Conservation (phyloP, 1,140 invertebrate genomes). For the Trissolcus basalis region DNA sequence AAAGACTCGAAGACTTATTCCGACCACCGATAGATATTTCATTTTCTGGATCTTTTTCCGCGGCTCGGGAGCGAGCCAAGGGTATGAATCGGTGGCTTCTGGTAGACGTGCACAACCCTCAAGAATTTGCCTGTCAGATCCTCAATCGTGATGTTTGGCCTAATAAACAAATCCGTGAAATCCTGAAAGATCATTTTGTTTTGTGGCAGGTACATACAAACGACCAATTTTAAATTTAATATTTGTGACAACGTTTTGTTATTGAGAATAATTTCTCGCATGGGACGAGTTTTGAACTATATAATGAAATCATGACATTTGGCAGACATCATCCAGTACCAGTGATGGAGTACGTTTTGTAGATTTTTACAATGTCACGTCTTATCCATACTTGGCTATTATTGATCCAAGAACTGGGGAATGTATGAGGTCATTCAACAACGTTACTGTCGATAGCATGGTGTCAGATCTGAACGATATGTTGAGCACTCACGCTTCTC, state of each 20-base stretch:
- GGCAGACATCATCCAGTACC: constrained; percentile 83
- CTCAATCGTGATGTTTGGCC: constrained; percentile 89
- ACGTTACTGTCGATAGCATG: constrained; percentile 73
- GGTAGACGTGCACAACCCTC: constrained; percentile 86
- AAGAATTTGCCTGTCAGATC: constrained; percentile 85
- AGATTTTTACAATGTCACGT: constrained; percentile 82
- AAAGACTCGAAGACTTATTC: constrained; percentile 85
- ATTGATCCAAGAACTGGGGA: constrained; percentile 87
- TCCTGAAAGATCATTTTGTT: constrained; percentile 84
- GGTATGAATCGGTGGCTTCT: constrained; percentile 83
- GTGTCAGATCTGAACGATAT: constrained; percentile 72
- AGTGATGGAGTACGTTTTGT: constrained; percentile 82
- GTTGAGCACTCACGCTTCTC: constrained; percentile 71
- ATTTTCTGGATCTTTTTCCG: constrained; percentile 81
- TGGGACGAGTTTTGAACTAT: too few relatives aligned
- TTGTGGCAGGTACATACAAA: constrained; percentile 92
- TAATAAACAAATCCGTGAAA: constrained; percentile 79
- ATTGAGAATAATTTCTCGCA: too few relatives aligned
- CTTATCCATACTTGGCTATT: constrained; percentile 85
- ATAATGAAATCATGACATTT: too few relatives aligned
- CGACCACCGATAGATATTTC: constrained; percentile 85
- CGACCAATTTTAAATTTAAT: too few relatives aligned
- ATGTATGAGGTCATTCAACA: constrained; percentile 78
- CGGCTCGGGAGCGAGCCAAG: constrained; percentile 80
- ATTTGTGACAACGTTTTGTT: too few relatives aligned